Percentiles rank a stretch among this genome's conserved stretches.
These are phyloP conservation scores for Copsychus sechellarum DNA, from an alignment of 2,113 vertebrate genomes.

Conservation along the genomic window DNA sequence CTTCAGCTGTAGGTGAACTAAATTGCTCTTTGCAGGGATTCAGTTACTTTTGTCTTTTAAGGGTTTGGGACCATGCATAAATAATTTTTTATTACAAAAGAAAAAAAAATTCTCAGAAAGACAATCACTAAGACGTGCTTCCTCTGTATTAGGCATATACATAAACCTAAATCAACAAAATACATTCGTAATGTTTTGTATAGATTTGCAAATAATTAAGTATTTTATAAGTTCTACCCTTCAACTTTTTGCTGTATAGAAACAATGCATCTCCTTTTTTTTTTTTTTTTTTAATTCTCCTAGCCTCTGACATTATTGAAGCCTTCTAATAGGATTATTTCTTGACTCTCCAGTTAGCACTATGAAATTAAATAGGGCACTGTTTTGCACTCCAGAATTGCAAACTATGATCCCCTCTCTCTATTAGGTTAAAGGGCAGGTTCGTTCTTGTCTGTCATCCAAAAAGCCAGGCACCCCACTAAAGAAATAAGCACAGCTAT, in stretches of 20 bases:
- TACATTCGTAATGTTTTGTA: background rate
- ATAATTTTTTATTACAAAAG: background rate
- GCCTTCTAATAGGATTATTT: background rate
- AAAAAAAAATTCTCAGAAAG: background rate
- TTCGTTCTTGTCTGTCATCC: background rate
- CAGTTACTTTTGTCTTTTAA: background rate
- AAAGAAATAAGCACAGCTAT: background rate
- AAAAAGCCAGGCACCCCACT: background rate
- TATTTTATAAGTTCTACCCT: background rate
- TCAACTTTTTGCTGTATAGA: background rate
- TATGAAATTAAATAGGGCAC: background rate
- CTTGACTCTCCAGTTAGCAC: background rate
- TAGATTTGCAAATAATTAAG: background rate
- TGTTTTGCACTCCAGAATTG: background rate
- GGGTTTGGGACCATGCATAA: background rate
- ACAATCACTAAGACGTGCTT: background rate
- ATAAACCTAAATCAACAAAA: background rate
- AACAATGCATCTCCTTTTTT: background rate
- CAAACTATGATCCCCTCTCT: background rate
- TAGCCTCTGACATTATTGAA: background rate
- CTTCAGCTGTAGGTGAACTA: background rate
- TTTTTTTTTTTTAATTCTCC: background rate
- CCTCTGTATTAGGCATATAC: background rate
- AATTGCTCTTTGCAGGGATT: background rate
- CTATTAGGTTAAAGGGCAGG: background rate